Evolutionary conservation across 2,888 invertebrate species (phyloP).

Genomic region (Tipula vernalis): DNA sequence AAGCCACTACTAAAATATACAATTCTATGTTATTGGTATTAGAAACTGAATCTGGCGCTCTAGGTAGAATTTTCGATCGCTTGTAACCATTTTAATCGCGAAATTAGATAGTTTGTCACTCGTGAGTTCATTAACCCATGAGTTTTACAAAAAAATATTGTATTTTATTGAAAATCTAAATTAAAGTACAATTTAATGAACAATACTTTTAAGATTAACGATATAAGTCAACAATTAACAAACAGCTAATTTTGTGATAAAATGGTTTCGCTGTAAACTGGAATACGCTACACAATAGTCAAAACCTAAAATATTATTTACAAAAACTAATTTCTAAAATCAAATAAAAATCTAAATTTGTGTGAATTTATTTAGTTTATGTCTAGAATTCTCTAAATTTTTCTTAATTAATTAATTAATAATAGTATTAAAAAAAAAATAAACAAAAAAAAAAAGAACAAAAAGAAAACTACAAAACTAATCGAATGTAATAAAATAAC

Average conservation of each 20-base stretch:
- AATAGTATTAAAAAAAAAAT: background rate
- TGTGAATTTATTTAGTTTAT: background rate
- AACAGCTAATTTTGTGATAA: background rate
- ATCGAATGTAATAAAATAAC: background rate
- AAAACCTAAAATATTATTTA: background rate
- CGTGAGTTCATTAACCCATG: too few species aligned
- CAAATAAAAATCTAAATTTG: background rate
- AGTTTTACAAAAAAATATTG: too few species aligned
- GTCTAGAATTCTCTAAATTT: background rate
- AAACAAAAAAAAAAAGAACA: background rate
- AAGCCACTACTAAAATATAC: background rate
- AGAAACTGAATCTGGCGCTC: background rate
- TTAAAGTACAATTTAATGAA: too few species aligned
- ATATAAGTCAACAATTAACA: too few species aligned
- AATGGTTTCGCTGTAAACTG: background rate
- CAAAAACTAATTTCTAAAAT: background rate
- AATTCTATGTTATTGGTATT: background rate
- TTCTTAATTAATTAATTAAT: background rate
- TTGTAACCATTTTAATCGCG: background rate
- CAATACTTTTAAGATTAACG: too few species aligned
- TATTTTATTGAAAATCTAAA: too few species aligned
- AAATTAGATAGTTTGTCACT: background rate
- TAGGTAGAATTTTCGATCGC: background rate
- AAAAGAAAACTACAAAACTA: background rate
- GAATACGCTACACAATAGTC: background rate